Evolutionary conservation across 2,888 invertebrate genomes (phyloP), one percentile per base, ranked within the genome.

Genomic region (Cheilosia soror): DNA sequence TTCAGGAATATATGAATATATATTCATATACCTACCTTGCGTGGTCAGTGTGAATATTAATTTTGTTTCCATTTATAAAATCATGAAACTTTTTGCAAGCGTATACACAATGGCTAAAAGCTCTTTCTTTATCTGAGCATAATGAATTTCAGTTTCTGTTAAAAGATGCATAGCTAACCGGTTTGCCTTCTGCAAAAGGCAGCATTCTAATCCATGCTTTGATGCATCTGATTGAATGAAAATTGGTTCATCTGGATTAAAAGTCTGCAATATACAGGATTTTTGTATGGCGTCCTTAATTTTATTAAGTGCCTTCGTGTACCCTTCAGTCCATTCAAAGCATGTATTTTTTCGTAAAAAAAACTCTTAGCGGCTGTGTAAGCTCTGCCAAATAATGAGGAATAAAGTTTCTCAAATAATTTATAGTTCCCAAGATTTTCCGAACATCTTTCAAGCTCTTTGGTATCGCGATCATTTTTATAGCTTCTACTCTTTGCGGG

Each of bases 351-450:
- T 87, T 80, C 84, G 88, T 72, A n/a, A 89, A 81, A 3, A 88
- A 49, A 11, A 44, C 51, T 60, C 63, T 75, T 73, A 88, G 62
- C 65, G 87, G 87, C 25, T 53, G 15, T 15, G 57, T 53, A 1
- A 73, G 25, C n/a, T 73, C 55, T 20, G 75, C 65, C 33, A 68
- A n/a, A n/a, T n/a, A 60, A 53, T 68, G 53, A 47, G 72, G 72
- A 60, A 72, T 72, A 44, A 63, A 73, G 7, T 73, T 63, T 25
- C 72, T 63, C 58, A 71, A 6, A 51, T 71, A 87, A 58, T 86
- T 87, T 13, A 81, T 55, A 88, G 89, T 89, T 5, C 88, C 90
- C 29, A 90, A 78, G 42, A 89, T 76, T 51, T 75, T 87, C 81
- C 88, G 76, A 4, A 89, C 51, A 40, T 88, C 77, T 77, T 88